phyloP scores from a whole-genome alignment of 2,888 invertebrate genomes.

The Podotricha telesiphe region DNA sequence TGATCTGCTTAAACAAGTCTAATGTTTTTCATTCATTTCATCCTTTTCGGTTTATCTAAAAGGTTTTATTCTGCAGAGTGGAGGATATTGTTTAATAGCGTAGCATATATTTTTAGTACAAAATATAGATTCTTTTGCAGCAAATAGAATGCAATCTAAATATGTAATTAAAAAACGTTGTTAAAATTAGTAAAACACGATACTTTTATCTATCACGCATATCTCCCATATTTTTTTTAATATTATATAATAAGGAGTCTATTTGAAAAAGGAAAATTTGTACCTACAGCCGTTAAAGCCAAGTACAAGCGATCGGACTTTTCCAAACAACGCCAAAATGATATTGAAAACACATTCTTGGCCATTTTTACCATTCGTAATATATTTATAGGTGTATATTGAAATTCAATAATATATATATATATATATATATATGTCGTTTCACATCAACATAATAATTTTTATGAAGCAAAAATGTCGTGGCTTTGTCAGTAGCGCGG shows the following conservation, averaged over 20 bases:
- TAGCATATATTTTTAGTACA: background rate
- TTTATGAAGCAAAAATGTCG: constrained; percentile 10
- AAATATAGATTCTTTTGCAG: background rate
- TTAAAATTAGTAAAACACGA: too few relatives aligned
- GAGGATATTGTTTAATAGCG: background rate
- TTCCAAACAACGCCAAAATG: too few relatives aligned
- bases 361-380: background rate
- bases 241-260: too few relatives aligned
- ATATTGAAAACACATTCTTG: too few relatives aligned
- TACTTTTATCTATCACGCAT: too few relatives aligned
- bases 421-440: too few relatives aligned
- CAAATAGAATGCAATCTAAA: background rate
- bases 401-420: constrained; percentile 7
- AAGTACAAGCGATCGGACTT: too few relatives aligned
- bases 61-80: background rate
- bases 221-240: too few relatives aligned
- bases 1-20: background rate
- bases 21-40: background rate
- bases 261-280: too few relatives aligned
- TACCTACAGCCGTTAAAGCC: too few relatives aligned
- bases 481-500: background rate
- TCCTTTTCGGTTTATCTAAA: background rate
- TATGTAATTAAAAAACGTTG: too few relatives aligned
- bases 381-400: background rate
- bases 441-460: constrained; percentile 27